A percentile compares a stretch with the other conserved stretches of the same genome.
These are phyloP conservation scores for Phania funesta DNA, from an alignment of 2,888 invertebrate genomes.

Conservation along the genomic window DNA sequence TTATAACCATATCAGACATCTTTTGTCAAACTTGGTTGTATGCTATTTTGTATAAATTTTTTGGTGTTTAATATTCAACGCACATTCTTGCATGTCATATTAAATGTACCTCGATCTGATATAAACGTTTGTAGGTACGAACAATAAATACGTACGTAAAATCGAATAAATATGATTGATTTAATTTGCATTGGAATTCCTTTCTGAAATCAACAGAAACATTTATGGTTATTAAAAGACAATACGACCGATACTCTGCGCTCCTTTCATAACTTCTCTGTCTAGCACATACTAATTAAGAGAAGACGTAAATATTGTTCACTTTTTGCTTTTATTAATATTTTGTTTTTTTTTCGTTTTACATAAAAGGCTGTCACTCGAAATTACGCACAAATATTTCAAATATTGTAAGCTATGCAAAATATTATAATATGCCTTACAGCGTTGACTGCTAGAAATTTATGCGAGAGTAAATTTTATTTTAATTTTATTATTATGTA, in stretches of 20 bases:
- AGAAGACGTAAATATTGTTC: conserved; percentile 10
- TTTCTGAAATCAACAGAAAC: conserved; percentile 62
- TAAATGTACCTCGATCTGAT: conserved; percentile 54
- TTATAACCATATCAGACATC: conserved; percentile 64
- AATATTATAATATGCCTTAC: too few species aligned
- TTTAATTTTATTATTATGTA: too few species aligned
- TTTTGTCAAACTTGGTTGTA: conserved; percentile 43
- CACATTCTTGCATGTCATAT: conserved; percentile 60
- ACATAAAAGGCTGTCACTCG: conserved; percentile 35
- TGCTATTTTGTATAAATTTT: conserved; percentile 36
- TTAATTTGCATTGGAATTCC: conserved; percentile 64
- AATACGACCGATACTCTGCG: conserved; percentile 11
- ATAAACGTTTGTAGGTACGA: conserved; percentile 11
- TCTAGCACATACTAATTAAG: conserved; percentile 23
- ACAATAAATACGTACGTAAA: conserved; percentile 7
- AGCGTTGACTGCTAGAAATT: too few species aligned
- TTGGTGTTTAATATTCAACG: conserved; percentile 55
- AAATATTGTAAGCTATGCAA: conserved; percentile 19
- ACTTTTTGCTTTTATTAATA: conserved; percentile 16
- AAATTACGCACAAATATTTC: conserved; percentile 65
- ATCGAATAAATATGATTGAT: conserved; percentile 52
- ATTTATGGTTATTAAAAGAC: conserved; percentile 44
- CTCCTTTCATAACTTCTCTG: background rate
- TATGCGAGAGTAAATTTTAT: background rate
- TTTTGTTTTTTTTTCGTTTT: too few species aligned